Evolutionary conservation across 1,140 invertebrate genomes (phyloP).

Genomic region (Lordiphosa clarofinis): DNA sequence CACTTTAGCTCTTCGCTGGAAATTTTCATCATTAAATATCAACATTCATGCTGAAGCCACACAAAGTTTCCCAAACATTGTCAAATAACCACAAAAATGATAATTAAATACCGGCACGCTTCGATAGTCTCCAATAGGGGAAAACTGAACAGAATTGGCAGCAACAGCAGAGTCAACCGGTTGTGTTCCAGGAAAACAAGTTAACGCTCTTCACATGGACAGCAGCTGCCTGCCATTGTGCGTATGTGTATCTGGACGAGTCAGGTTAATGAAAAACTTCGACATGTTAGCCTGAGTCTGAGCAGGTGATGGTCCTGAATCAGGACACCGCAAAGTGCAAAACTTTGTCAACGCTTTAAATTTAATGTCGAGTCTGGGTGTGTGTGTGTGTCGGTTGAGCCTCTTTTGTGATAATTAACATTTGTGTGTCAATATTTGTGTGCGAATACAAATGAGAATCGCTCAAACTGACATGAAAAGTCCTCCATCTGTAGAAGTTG

Average conservation of each 20-base stretch:
- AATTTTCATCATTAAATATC: conserved; percentile 7
- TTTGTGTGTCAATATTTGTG: conserved; percentile 57
- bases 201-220: conserved; percentile 49
- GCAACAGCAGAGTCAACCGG: not conserved
- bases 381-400: conserved; percentile 4
- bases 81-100: conserved; percentile 53
- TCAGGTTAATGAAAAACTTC: conserved; percentile 73
- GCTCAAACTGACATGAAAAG: conserved; percentile 13
- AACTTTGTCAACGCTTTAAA: conserved; percentile 56
- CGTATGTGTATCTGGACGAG: conserved; percentile 70
- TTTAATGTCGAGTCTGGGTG: conserved; percentile 32
- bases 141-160: conserved; percentile 4
- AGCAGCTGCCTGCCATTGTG: conserved; percentile 47
- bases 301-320: conserved; percentile 25
- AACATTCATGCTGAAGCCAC: not conserved
- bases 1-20: conserved; percentile 14
- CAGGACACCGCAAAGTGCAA: conserved; percentile 43
- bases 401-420: conserved; percentile 51
- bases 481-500: conserved; percentile 12
- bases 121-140: conserved; percentile 18
- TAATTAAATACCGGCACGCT: conserved; percentile 56
- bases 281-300: conserved; percentile 40
- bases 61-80: not conserved
- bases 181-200: conserved; percentile 34
- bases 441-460: conserved; percentile 29